These are phyloP conservation scores for Pogonognathellus flavescens DNA, from an alignment of 1,140 invertebrate species.

Conservation along the genomic window DNA sequence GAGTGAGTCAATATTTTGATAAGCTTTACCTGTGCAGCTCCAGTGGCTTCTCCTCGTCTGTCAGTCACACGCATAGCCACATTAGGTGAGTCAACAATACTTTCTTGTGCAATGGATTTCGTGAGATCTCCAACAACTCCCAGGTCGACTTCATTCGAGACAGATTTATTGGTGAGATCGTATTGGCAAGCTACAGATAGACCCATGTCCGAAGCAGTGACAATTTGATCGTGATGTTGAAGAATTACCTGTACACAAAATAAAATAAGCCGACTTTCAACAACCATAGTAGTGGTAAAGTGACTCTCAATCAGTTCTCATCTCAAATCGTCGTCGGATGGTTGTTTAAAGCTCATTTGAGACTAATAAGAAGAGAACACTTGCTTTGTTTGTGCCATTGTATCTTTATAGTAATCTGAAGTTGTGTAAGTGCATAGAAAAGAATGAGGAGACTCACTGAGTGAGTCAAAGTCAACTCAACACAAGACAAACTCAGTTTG, in stretches of 20 bases:
- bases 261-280: neutral
- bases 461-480: neutral
- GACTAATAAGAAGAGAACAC: neutral
- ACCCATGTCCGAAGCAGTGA: conserved; percentile 92
- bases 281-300: too few relatives aligned
- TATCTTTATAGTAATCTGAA: neutral
- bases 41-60: conserved; percentile 69
- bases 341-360: conserved; percentile 38
- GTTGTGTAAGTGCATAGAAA: neutral
- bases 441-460: neutral
- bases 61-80: conserved; percentile 91
- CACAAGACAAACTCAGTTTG: neutral
- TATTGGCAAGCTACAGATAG: conserved; percentile 93
- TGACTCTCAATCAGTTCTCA: conserved; percentile 8
- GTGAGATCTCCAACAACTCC: conserved; percentile 88
- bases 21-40: conserved; percentile 69
- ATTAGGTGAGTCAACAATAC: conserved; percentile 89
- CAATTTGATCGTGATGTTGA: conserved; percentile 94
- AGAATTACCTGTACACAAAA: conserved; percentile 74
- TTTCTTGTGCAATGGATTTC: conserved; percentile 71
- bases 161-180: conserved; percentile 92
- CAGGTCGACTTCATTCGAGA: conserved; percentile 90
- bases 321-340: neutral
- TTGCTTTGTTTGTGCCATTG: neutral
- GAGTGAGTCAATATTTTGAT: conserved; percentile 49